Evolutionary conservation across 2,797 vertebrate genomes (phyloP).

Genomic region (Varecia variegata): DNA sequence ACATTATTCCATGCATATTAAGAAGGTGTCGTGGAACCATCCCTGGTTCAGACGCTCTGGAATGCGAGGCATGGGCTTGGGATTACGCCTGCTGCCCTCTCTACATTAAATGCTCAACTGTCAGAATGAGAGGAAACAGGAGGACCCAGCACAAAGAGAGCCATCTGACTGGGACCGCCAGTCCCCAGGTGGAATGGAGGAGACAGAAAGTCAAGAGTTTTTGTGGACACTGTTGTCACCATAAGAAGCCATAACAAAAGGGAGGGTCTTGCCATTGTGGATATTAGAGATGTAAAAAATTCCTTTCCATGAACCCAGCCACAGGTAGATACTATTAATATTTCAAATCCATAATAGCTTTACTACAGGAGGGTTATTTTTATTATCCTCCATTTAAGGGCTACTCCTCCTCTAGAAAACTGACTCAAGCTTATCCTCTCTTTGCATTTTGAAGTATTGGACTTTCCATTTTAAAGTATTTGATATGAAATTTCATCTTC

Average conservation of each 20-base stretch:
- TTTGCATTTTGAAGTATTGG: neutral
- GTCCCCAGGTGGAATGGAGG: constrained; percentile 47
- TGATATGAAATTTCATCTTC: neutral
- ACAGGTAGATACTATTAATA: neutral
- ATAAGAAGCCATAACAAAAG: neutral
- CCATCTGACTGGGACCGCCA: constrained; percentile 49
- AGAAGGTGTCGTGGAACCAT: constrained; percentile 62
- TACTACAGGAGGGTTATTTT: neutral
- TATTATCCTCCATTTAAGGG: neutral
- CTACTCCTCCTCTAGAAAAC: neutral
- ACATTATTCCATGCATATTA: constrained; percentile 47
- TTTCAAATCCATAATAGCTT: rapidly evolving
- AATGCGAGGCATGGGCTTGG: constrained; percentile 71
- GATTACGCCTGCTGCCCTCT: constrained; percentile 74
- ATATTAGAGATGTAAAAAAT: neutral
- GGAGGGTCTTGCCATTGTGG: neutral
- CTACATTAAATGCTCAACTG: constrained; percentile 69
- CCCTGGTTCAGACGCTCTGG: constrained; percentile 35
- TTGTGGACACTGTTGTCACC: neutral
- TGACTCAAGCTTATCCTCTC: neutral
- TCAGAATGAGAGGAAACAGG: constrained; percentile 79
- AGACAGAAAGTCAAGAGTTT: constrained; percentile 9
- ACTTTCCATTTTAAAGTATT: neutral
- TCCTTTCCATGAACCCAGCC: neutral
- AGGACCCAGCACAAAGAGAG: constrained; percentile 59